Evolutionary conservation across 2,888 invertebrate genomes (phyloP).

Genomic region (Limnephilus rhombicus): DNA sequence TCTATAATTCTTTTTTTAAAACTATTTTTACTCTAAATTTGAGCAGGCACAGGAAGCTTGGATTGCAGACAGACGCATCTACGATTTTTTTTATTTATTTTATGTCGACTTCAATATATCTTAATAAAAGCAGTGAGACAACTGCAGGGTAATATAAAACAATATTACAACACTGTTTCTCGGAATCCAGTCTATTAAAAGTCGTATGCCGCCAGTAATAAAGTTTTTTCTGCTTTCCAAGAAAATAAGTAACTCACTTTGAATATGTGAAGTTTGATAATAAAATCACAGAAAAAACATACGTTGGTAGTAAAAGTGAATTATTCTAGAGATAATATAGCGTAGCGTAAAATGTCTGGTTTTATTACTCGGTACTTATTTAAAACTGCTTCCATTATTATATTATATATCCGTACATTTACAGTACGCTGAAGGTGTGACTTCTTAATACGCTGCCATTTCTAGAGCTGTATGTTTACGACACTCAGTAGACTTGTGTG

Average conservation of each 20-base stretch:
- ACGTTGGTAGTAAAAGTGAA: constrained; percentile 1
- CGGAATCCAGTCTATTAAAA: background rate
- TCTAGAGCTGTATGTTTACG: background rate
- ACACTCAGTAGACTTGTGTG: too few relatives aligned
- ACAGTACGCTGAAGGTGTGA: background rate
- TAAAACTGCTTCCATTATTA: background rate
- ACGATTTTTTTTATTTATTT: background rate
- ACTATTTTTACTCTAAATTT: background rate
- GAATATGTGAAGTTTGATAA: constrained; percentile 1
- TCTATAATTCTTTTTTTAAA: too few relatives aligned
- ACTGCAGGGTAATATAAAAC: background rate
- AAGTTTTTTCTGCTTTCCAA: background rate
- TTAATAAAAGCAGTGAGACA: background rate
- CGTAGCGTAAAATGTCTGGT: background rate
- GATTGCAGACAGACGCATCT: background rate
- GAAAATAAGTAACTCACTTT: background rate
- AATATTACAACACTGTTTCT: constrained; percentile 1
- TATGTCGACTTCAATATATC: background rate
- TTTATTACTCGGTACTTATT: background rate
- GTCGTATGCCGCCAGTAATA: background rate
- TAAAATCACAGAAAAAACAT: background rate
- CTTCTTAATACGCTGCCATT: background rate
- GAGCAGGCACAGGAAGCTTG: background rate
- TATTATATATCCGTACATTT: background rate
- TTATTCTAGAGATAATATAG: background rate